Evolutionary conservation across 2,797 vertebrate species (phyloP), one percentile per base, ranked within the genome.

Genomic region (Squalus acanthias): DNA sequence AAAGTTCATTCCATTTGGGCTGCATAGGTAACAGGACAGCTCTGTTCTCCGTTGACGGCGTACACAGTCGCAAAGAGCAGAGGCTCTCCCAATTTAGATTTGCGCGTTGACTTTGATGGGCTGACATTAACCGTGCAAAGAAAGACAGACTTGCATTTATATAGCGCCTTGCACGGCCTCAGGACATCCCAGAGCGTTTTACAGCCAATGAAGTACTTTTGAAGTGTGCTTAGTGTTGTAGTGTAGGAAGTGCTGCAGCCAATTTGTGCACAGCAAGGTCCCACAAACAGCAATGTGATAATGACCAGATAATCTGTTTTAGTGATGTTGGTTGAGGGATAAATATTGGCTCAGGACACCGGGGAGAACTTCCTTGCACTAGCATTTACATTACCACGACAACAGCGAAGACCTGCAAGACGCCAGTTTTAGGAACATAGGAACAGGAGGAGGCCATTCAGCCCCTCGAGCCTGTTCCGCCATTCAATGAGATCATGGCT

Each of bases 1-100:
- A 93, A 69, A 69, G n/a, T 46, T 69, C 91, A 93, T 93, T 93
- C 91, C 33, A 69, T 39, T 69, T 46, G 65, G 65, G 91, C n/a
- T 93, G 67, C 65, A 93, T 69, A 24, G 91, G 91, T 93, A 93
- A 69, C 63, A 93, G 91, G 63, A 93, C 65, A n/a, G 65, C 65
- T 67, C 91, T 93, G 91, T 93, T 93, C 91, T 46, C n/a, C 39
- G 46, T 69, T 67, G 20, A 93, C n/a, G 8, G 20, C 20, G 33
- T 46, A 67, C 91, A 69, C n/a, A 93, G 91, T 93, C 39, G 65
- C 63, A 69, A n/a, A 93, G 91, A 22, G n/a, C n/a, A 93, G 39
- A 46, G 65, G 13, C 91, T 46, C 39, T 46, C 65, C 65, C n/a
- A 26, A 69, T 69, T 22, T 67, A 39, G n/a, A 69, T 69, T 67